Base-by-base conservation (phyloP, 2,888 invertebrate species). In the Diarsia brunnea region DNA sequence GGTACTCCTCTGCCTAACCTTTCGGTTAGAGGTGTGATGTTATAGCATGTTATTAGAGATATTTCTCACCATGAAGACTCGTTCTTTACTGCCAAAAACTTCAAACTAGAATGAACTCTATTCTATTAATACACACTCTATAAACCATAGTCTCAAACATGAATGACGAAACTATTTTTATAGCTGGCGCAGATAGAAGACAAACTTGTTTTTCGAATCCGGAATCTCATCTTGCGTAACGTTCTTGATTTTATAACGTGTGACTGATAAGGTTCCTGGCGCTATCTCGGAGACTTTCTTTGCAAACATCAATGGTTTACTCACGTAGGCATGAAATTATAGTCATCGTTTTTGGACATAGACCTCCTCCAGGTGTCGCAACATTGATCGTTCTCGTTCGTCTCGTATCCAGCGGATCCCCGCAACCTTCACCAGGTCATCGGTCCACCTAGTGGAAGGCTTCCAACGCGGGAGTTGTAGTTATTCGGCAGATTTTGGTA, bases 181-280 rank as follows among this genome's bases (percentile, higher is more conserved):
- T 72, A 49, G 51, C 21, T 24, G 31, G 31, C 21, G 58, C 10
- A 60, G 66, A n/a, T 31, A 73, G 4, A 60, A 63, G 11, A 68
- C 55, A 45, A 70, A 76, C 67, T 79, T 66, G 83, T 82, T 79
- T 84, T 73, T 71, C 63, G 82, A 60, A 49, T 67, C 85, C 65
- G 70, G 85, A 77, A 82, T 85, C 11, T 78, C 65, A 75, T 78
- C 73, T 84, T 85, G 63, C 85, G 75, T 69, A 84, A 84, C 72
- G 38, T 19, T 63, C 10, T 64, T 80, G 77, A 85, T 79, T 85
- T 84, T 85, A 85, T 84, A 85, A 79, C 64, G 53, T 24, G 5
- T 79, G 84, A 75, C 84, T 82, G 84, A 84, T 84, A 84, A 84
- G 65, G 53, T 0, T 16, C 47, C 24, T 14, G 55, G 8, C 61